Evolutionary conservation across 2,797 vertebrate species (phyloP).

Genomic region (Coccyzus lansbergi): DNA sequence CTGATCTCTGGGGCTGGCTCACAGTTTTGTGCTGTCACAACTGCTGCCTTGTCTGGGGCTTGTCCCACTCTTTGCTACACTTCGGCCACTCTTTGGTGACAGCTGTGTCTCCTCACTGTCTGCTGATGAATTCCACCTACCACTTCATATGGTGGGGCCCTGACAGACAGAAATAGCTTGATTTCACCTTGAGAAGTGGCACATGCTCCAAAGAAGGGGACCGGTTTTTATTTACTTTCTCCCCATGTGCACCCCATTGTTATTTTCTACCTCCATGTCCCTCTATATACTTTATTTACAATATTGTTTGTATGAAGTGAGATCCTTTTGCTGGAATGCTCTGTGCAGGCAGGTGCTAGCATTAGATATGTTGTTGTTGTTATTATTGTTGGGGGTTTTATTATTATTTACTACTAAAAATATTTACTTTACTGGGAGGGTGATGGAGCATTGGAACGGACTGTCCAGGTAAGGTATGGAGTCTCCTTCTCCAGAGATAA

Average conservation of each 20-base stretch:
- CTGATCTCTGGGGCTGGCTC: background rate
- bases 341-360: background rate
- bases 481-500: no score
- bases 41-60: background rate
- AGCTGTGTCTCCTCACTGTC: background rate
- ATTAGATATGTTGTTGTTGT: background rate
- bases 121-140: background rate
- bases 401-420: background rate
- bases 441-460: no score
- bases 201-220: background rate
- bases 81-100: background rate
- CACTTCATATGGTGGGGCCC: background rate
- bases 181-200: background rate
- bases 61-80: background rate
- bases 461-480: no score
- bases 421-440: no score
- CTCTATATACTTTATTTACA: background rate
- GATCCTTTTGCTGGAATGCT: background rate
- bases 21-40: background rate
- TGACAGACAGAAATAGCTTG: background rate
- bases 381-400: background rate
- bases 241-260: background rate
- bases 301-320: background rate
- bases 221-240: background rate
- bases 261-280: background rate